Evolutionary conservation across 2,797 vertebrate species (phyloP), one percentile per base, ranked within the genome.

Genomic region (Parauchenoglanis ngamensis): DNA sequence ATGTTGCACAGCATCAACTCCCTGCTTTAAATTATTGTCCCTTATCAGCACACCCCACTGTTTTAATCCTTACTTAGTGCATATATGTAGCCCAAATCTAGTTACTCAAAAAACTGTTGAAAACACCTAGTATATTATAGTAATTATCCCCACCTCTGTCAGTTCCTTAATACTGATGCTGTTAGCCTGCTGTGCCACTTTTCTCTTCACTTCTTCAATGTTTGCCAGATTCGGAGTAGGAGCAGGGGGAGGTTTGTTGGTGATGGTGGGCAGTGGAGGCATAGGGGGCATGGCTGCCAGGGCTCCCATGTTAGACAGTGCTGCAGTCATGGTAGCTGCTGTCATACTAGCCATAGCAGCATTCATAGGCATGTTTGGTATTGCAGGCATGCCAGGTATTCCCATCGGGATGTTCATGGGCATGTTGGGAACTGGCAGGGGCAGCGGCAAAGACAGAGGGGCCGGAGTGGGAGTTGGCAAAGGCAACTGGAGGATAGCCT

Each of bases 121-220:
- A 54, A 75, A 67, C 7, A 83, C n/a, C 4, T 61, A 76, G 11
- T 68, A 40, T 21, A 28, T 13, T n/a, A 85, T 13, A 35, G 13
- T 12, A 54, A 46, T 44, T 67, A 56, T 25, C 52, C 87, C 79
- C 40, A 99, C 98, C 98, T 99, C 98, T 21, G 98, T 99, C 56
- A 99, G 96, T 93, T 99, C 98, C 94, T 98, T 98, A 91, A 99
- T 97, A 54, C 97, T 98, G 87, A 98, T 97, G 92, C 97, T 98
- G 86, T 98, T 98, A 28, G 98, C 97, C 86, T 99, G 98, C 91
- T 98, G 97, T 85, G 96, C 96, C 91, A 97, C 96, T 93, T 99
- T 99, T 89, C 98, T 97, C 85, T 99, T 99, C 52, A 97, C 98
- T 77, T 99, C 98, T 89, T 94, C 95, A 0, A 96, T 96, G 92